These are phyloP conservation scores for Unio pictorum DNA, from an alignment of 2,888 invertebrate species.

Conservation along the genomic window DNA sequence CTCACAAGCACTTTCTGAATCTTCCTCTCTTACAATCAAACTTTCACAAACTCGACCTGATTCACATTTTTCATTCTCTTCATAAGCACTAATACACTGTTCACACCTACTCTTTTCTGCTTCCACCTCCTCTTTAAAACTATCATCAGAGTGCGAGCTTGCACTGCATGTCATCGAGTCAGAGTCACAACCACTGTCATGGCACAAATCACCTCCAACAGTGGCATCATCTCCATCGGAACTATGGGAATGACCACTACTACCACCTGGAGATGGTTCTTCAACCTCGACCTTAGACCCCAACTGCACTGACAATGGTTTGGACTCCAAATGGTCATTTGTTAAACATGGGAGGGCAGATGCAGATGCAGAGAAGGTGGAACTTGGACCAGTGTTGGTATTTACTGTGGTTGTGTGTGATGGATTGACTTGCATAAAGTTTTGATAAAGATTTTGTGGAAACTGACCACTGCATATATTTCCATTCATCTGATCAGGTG, in stretches of 20 bases:
- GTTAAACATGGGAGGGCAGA: too few species aligned
- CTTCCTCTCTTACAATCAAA: slow-evolving; percentile 32
- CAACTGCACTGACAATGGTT: too few species aligned
- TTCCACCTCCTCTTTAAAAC: slow-evolving; percentile 26
- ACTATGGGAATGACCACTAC: too few species aligned
- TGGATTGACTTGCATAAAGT: too few species aligned
- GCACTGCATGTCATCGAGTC: slow-evolving; percentile 28
- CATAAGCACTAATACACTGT: slow-evolving; percentile 5
- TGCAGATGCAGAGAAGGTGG: too few species aligned
- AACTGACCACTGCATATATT: slow-evolving; percentile 22
- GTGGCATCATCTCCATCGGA: slow-evolving; percentile 3
- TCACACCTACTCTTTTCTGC: slow-evolving; percentile 6
- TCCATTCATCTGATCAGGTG: slow-evolving; percentile 22
- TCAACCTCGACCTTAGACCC: too few species aligned
- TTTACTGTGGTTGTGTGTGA: too few species aligned
- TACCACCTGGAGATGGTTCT: too few species aligned
- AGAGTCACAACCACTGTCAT: slow-evolving; percentile 53
- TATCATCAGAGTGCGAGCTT: slow-evolving; percentile 17
- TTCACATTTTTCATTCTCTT: slow-evolving; percentile 10
- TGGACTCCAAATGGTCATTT: too few species aligned
- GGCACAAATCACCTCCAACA: slow-evolving; percentile 3
- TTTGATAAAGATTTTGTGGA: too few species aligned
- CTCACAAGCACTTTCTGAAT: slow-evolving; percentile 9
- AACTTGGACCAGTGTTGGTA: too few species aligned
- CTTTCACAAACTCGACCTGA: slow-evolving; percentile 26